Percentiles rank a stretch among this genome's conserved stretches.
phyloP scores from a whole-genome alignment of 2,888 invertebrate species.

The Amiota minor region DNA sequence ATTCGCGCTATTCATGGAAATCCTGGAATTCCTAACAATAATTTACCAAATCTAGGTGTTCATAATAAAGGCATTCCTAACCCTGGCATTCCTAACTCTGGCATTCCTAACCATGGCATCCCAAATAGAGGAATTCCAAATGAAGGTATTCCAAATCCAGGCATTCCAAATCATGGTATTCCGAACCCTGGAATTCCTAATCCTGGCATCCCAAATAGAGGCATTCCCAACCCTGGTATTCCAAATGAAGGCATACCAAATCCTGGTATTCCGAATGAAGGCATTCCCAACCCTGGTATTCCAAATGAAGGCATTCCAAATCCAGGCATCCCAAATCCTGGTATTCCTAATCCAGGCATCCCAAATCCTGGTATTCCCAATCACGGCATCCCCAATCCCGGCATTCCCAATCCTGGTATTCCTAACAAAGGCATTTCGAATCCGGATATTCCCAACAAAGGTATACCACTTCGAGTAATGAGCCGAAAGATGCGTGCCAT shows the following conservation, averaged over 20 bases:
- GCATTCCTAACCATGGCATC: constrained; percentile 36
- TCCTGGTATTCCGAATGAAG: constrained; percentile 22
- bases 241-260: constrained; percentile 29
- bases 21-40: neutral
- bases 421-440: constrained; percentile 29
- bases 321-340: constrained; percentile 36
- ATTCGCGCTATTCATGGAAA: constrained; percentile 1
- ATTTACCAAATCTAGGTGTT: constrained; percentile 27
- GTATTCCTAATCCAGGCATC: constrained; percentile 39
- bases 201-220: constrained; percentile 18
- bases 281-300: constrained; percentile 33
- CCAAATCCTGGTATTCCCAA: constrained; percentile 41
- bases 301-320: constrained; percentile 39
- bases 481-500: neutral
- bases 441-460: constrained; percentile 7
- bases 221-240: constrained; percentile 25
- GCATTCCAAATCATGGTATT: neutral
- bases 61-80: constrained; percentile 28
- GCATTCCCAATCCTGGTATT: constrained; percentile 33
- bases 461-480: neutral
- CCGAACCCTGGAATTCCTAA: constrained; percentile 36
- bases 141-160: constrained; percentile 1
- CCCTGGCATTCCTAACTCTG: constrained; percentile 29
- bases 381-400: constrained; percentile 29
- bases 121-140: constrained; percentile 31